Evolutionary conservation across 2,113 vertebrate species (phyloP), one percentile per base, ranked within the genome.

Genomic region (Tragelaphus imberbis): DNA sequence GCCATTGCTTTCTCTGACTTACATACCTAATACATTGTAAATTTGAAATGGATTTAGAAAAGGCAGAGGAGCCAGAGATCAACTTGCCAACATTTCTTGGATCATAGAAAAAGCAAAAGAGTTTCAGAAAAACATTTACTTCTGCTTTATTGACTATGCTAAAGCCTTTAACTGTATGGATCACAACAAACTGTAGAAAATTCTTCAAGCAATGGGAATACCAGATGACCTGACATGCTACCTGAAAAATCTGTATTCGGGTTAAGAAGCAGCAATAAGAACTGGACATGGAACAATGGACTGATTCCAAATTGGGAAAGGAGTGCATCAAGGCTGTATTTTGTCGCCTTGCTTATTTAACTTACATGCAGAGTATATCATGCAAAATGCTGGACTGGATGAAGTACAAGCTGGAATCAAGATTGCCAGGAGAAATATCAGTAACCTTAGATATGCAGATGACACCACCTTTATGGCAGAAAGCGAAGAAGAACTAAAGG

Each of bases 211-310:
- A 5, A 12, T 40, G n/a, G 65, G 19, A 71, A 40, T 40, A 40
- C n/a, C 21, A 12, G n/a, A 71, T 21, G 17, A 40, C 19, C 10
- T 71, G 17, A 40, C n/a, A 10, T 23, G 68, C n/a, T 71, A 40
- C n/a, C 19, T 40, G 68, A 21, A 71, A 71, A 71, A 40, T 71
- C 68, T 40, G n/a, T 71, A 40, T 40, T 2, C 1, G 1, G n/a
- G 68, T 40, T 19, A 71, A 71, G 10, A 40, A 71, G n/a, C 68
- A 71, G 68, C 19, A 71, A 19, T 71, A 40, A 71, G 68, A 71
- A 40, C 19, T 0, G 19, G n/a, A 71, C 68, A 23, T 40, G 19
- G 8, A 40, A 40, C n/a, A 40, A 71, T 0, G n/a, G 19, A 23
- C 19, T 23, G 68, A 23, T 40, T 71, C n/a, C n/a, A 71, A 71